Percentiles rank a stretch among this genome's conserved stretches.
Evolutionary conservation across 2,888 invertebrate genomes (phyloP).

Genomic region (Orthosia gothica): DNA sequence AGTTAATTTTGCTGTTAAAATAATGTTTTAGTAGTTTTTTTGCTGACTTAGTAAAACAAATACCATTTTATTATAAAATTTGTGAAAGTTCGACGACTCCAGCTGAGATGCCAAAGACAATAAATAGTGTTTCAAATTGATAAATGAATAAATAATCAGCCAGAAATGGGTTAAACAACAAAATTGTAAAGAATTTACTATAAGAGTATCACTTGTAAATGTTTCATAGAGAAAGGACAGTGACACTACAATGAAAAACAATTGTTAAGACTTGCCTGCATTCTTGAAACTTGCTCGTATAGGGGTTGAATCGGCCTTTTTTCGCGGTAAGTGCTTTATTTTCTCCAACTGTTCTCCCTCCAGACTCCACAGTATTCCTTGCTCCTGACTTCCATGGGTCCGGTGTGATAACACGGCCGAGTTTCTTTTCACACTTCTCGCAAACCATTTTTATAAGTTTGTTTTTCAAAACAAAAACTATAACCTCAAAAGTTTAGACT

Average conservation of each 20-base stretch:
- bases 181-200: too few relatives aligned
- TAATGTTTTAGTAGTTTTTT: too few relatives aligned
- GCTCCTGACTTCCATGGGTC: slow-evolving; percentile 99
- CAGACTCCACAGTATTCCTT: slow-evolving; percentile 97
- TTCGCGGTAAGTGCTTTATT: slow-evolving; percentile 97
- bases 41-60: too few relatives aligned
- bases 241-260: background rate
- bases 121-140: too few relatives aligned
- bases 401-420: slow-evolving; percentile 98
- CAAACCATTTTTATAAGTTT: slow-evolving; percentile 94
- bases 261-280: slow-evolving; percentile 90
- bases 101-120: too few relatives aligned
- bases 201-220: too few relatives aligned
- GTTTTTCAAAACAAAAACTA: slow-evolving; percentile 37
- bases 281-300: slow-evolving; percentile 94
- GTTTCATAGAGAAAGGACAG: too few relatives aligned
- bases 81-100: too few relatives aligned
- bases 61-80: too few relatives aligned
- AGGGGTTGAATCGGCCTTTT: slow-evolving; percentile 96
- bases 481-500: slow-evolving; percentile 34
- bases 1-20: too few relatives aligned
- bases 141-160: too few relatives aligned
- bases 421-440: slow-evolving; percentile 97
- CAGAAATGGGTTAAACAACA: too few relatives aligned
- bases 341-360: slow-evolving; percentile 98